These are phyloP conservation scores for Brotula barbata DNA, from an alignment of 2,797 vertebrate genomes.

Conservation along the genomic window DNA sequence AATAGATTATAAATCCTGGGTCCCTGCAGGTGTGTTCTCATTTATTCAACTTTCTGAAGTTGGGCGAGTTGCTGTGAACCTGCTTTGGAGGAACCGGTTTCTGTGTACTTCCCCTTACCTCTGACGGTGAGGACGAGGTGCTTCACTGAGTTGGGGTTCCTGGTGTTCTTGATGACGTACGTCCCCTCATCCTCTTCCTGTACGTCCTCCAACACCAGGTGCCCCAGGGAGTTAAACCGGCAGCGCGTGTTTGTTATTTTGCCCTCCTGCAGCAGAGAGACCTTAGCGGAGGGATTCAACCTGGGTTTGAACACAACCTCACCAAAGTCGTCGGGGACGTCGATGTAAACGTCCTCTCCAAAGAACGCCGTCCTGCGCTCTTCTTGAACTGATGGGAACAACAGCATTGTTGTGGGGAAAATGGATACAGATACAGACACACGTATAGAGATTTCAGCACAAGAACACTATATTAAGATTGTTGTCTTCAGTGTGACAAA, in stretches of 20 bases:
- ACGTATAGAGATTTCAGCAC: neutral
- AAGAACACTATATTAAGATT: too few species aligned
- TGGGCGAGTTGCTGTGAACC: too few species aligned
- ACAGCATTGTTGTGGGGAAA: neutral
- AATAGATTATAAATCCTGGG: neutral
- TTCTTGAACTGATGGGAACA: constrained; percentile 60
- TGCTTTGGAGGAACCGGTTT: too few species aligned
- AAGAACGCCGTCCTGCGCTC: constrained; percentile 74
- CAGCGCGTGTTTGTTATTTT: constrained; percentile 20
- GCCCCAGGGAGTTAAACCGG: constrained; percentile 47
- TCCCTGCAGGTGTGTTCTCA: too few species aligned
- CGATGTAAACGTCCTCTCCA: constrained; percentile 76
- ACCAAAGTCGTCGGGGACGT: constrained; percentile 35
- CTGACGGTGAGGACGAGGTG: constrained; percentile 69
- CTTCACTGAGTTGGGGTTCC: constrained; percentile 27
- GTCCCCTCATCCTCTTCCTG: constrained; percentile 75
- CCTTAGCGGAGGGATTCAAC: constrained; percentile 29
- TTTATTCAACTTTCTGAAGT: too few species aligned
- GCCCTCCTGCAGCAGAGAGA: constrained; percentile 61
- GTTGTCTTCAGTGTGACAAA: too few species aligned
- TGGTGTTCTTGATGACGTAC: constrained; percentile 66
- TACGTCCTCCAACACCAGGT: constrained; percentile 76
- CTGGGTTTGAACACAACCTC: constrained; percentile 72
- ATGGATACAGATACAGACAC: neutral
- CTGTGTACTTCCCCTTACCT: constrained; percentile 64